These are phyloP conservation scores for Sisyra terminalis DNA, from an alignment of 2,888 invertebrate species.

Conservation along the genomic window DNA sequence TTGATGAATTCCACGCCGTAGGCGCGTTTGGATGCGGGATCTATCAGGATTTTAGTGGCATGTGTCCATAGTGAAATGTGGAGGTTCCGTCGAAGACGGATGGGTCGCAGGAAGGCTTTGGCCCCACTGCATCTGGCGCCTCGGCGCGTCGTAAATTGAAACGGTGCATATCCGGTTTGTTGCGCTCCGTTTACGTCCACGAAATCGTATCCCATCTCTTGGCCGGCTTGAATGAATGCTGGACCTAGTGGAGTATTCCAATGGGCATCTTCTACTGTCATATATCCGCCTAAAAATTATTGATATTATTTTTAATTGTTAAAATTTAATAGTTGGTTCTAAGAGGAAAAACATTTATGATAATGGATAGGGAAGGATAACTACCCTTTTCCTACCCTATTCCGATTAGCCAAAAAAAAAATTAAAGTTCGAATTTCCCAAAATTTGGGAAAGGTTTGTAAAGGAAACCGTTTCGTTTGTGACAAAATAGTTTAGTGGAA, in stretches of 20 bases:
- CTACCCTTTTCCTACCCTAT: too few relatives aligned
- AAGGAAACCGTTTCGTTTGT: too few relatives aligned
- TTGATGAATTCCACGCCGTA: slow-evolving; percentile 66
- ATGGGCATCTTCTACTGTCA: slow-evolving; percentile 61
- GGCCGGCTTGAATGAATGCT: slow-evolving; percentile 76
- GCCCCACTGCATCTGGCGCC: slow-evolving; percentile 70
- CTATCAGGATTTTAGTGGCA: slow-evolving; percentile 53
- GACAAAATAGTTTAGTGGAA: too few relatives aligned
- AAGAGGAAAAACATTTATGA: too few relatives aligned
- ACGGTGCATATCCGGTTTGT: slow-evolving; percentile 76
- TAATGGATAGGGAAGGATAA: too few relatives aligned
- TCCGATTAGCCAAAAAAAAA: too few relatives aligned
- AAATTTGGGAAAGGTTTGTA: too few relatives aligned
- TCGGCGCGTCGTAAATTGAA: slow-evolving; percentile 76
- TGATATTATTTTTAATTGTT: too few relatives aligned
- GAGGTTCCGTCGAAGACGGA: slow-evolving; percentile 60
- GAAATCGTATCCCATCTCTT: slow-evolving; percentile 82
- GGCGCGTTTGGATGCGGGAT: slow-evolving; percentile 50
- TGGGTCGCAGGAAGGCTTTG: slow-evolving; percentile 71
- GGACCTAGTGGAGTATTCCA: slow-evolving; percentile 71
- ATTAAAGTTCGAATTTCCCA: too few relatives aligned
- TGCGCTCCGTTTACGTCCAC: slow-evolving; percentile 71
- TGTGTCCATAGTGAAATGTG: slow-evolving; percentile 67
- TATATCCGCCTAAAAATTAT: slow-evolving; percentile 44
- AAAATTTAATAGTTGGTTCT: too few relatives aligned